These are phyloP conservation scores for Coilia nasus DNA, from an alignment of 2,797 vertebrate genomes.

Conservation along the genomic window DNA sequence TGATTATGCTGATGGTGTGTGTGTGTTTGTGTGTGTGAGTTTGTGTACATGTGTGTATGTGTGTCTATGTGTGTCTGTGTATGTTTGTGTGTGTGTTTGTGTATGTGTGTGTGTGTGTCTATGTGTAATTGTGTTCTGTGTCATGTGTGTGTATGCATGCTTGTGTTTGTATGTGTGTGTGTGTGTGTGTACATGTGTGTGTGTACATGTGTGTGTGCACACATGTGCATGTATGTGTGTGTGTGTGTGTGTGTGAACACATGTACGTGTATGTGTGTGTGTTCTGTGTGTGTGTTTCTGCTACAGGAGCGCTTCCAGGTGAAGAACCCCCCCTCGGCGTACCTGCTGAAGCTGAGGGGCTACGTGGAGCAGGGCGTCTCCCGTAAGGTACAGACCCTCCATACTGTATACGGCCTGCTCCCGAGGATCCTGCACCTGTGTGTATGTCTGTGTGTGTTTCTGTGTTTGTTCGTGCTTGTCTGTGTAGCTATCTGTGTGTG, in stretches of 20 bases:
- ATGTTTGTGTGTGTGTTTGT: no score
- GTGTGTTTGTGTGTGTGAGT: no score
- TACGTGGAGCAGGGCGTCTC: conserved; percentile 85
- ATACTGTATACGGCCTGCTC: neutral
- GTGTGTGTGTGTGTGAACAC: neutral
- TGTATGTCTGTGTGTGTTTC: neutral
- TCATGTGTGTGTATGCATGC: no score
- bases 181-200: neutral
- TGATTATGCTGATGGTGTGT: no score
- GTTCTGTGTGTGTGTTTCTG: conserved; percentile 26
- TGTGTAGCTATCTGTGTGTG: neutral
- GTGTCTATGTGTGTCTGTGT: no score
- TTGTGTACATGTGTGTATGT: no score
- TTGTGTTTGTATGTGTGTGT: neutral
- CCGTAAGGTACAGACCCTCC: conserved; percentile 79
- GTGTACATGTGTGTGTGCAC: neutral
- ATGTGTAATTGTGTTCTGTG: neutral
- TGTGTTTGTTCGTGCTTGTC: neutral
- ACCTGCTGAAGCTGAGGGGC: conserved; percentile 90
- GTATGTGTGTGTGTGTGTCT: neutral
- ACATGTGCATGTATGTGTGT: neutral
- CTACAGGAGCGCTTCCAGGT: conserved; percentile 92
- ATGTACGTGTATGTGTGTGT: conserved; percentile 11
- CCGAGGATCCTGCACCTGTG: conserved; percentile 1
- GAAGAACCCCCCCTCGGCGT: conserved; percentile 89